phyloP scores from a whole-genome alignment of 2,888 invertebrate genomes.

The Cephus runcator region DNA sequence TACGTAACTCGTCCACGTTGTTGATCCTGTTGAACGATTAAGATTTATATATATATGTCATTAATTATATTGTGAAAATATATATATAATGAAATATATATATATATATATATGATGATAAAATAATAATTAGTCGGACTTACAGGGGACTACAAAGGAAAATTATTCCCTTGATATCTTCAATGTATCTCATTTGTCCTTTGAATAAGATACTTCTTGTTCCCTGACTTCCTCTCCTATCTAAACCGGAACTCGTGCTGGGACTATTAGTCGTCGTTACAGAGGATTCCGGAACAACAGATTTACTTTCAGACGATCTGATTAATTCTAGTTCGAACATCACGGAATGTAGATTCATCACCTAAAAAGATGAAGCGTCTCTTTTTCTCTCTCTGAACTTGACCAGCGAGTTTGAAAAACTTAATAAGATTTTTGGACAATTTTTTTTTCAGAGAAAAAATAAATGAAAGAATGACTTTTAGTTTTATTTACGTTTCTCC shows the following conservation, averaged over 20 bases:
- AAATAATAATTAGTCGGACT: slow-evolving; percentile 58
- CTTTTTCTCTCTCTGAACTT: slow-evolving; percentile 8
- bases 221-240: slow-evolving; percentile 75
- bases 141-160: slow-evolving; percentile 91
- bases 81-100: neutral
- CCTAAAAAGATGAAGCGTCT: slow-evolving; percentile 65
- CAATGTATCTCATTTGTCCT: slow-evolving; percentile 86
- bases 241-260: slow-evolving; percentile 53
- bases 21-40: slow-evolving; percentile 74
- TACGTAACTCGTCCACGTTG: slow-evolving; percentile 83
- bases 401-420: neutral
- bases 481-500: slow-evolving; percentile 77
- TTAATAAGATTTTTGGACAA: neutral
- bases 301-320: slow-evolving; percentile 66
- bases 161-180: slow-evolving; percentile 83
- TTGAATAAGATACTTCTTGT: slow-evolving; percentile 80
- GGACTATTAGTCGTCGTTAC: slow-evolving; percentile 28
- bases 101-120: neutral
- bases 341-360: slow-evolving; percentile 82
- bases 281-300: slow-evolving; percentile 25
- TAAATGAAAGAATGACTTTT: neutral
- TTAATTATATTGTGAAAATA: neutral
- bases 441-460: neutral
- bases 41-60: neutral
- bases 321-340: slow-evolving; percentile 87